Evolutionary conservation across 2,888 invertebrate species (phyloP).

Genomic region (Drosophila leonis): DNA sequence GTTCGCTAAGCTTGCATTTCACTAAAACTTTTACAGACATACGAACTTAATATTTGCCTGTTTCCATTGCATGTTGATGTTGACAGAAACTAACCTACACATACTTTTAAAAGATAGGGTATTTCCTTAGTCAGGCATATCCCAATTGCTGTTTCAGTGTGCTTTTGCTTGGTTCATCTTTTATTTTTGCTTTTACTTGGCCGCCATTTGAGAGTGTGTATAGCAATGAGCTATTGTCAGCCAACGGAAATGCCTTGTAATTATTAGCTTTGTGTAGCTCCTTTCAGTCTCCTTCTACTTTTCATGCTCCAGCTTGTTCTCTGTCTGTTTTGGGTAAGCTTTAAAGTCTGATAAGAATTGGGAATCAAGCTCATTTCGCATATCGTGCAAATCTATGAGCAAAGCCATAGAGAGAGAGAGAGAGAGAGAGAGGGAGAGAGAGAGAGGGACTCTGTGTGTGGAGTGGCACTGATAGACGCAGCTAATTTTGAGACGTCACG

Average conservation of each 20-base stretch:
- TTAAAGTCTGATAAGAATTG: conserved; percentile 28
- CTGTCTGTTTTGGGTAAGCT: not conserved
- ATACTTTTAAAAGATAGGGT: not conserved
- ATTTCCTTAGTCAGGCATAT: not conserved
- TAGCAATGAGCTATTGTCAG: conserved; percentile 42
- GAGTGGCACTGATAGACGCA: conserved; percentile 40
- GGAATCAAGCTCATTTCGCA: conserved; percentile 30
- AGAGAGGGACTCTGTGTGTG: not conserved
- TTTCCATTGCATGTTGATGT: not conserved
- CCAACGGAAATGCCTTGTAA: not conserved
- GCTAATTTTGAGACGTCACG: conserved; percentile 55
- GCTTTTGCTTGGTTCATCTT: conserved; percentile 8
- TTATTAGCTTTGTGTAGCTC: conserved; percentile 4
- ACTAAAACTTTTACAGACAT: no score
- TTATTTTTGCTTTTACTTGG: conserved; percentile 27
- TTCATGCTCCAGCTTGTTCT: not conserved
- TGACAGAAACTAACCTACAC: not conserved
- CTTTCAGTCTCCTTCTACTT: not conserved
- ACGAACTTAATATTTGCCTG: not conserved
- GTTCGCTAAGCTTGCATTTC: no score
- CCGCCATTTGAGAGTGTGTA: conserved; percentile 1
- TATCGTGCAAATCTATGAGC: conserved; percentile 34
- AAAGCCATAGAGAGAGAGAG: conserved; percentile 12
- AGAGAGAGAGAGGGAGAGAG: not conserved
- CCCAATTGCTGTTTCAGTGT: not conserved